A percentile compares a stretch with the other conserved stretches of the same genome.
Evolutionary conservation across 1,140 invertebrate species (phyloP).

Genomic region (Euschistus heros): DNA sequence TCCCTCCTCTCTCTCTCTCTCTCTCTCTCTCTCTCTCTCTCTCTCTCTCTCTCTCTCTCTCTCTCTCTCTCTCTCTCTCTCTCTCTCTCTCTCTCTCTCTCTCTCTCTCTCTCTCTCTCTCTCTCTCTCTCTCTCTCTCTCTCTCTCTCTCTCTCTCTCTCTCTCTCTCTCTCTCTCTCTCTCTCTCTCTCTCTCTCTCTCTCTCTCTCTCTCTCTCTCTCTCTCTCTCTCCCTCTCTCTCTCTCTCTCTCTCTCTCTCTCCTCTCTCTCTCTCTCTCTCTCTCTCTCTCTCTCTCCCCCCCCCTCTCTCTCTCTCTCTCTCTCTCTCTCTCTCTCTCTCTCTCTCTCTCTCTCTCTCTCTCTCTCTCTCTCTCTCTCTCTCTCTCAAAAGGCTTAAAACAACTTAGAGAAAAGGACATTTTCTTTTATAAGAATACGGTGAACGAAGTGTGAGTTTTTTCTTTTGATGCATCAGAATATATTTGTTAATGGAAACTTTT

Average conservation of each 20-base stretch:
- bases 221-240: neutral
- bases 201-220: constrained; percentile 6
- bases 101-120: constrained; percentile 18
- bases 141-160: constrained; percentile 14
- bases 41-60: no score
- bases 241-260: neutral
- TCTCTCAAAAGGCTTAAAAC: no score
- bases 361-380: no score
- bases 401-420: no score
- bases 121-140: constrained; percentile 20
- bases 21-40: no score
- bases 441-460: no score
- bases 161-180: constrained; percentile 15
- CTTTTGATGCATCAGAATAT: no score
- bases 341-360: neutral
- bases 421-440: no score
- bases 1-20: no score
- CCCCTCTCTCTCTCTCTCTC: neutral
- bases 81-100: constrained; percentile 18
- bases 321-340: neutral
- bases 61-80: no score
- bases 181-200: neutral
- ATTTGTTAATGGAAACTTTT: no score
- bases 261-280: neutral
- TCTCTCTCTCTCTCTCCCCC: neutral